Evolutionary conservation across 1,140 invertebrate genomes (phyloP).

Genomic region (Drosophila trapezifrons): DNA sequence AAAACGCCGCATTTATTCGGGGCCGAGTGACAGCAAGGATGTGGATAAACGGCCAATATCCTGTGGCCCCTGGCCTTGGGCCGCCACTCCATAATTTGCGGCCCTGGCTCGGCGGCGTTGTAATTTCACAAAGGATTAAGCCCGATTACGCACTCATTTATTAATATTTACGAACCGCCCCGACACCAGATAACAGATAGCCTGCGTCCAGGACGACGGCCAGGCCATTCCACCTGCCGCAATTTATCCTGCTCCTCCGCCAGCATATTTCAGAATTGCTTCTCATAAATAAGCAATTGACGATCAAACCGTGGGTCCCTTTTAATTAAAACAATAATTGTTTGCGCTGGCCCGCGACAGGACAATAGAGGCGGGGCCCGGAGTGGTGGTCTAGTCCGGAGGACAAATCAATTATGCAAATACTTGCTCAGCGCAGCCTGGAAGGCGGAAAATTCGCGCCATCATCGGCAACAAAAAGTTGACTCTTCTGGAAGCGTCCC

Average conservation of each 20-base stretch:
- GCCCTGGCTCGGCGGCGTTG: slow-evolving; percentile 43
- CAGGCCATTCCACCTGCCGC: slow-evolving; percentile 25
- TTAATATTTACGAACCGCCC: slow-evolving; percentile 75
- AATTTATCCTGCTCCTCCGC: slow-evolving; percentile 12
- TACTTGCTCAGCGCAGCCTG: slow-evolving; percentile 17
- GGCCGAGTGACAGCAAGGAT: slow-evolving; percentile 38
- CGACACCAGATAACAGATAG: slow-evolving; percentile 61
- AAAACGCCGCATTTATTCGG: slow-evolving; percentile 50
- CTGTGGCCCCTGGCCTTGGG: slow-evolving; percentile 48
- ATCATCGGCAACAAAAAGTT: slow-evolving; percentile 41
- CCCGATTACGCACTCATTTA: slow-evolving; percentile 80
- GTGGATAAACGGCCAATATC: slow-evolving; percentile 60
- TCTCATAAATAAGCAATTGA: slow-evolving; percentile 59
- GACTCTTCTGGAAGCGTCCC: slow-evolving; percentile 16
- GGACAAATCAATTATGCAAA: slow-evolving; percentile 67
- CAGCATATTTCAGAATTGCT: slow-evolving; percentile 32
- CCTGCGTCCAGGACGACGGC: slow-evolving; percentile 10
- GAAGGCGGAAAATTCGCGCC: slow-evolving; percentile 45
- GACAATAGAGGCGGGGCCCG: slow-evolving; percentile 1
- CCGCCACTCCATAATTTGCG: slow-evolving; percentile 60
- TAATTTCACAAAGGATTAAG: slow-evolving; percentile 82
- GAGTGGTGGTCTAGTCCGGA: slow-evolving; percentile 16
- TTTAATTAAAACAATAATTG: slow-evolving; percentile 68
- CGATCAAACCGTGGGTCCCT: slow-evolving; percentile 38
- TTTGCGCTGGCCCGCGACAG: slow-evolving; percentile 28